These are phyloP conservation scores for Agriopis leucophaearia DNA, from an alignment of 2,888 invertebrate species.

Conservation along the genomic window DNA sequence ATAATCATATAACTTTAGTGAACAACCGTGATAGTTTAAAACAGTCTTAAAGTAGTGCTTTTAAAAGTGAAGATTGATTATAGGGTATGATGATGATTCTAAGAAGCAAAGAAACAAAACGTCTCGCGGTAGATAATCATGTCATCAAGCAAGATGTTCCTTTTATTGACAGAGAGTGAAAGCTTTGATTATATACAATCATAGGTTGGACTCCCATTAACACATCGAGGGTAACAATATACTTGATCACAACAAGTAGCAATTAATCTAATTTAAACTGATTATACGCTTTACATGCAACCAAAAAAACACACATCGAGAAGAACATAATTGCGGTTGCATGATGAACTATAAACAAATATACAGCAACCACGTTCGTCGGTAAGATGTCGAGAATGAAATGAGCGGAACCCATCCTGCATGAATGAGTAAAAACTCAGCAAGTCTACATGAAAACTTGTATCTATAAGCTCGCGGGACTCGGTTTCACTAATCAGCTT, in stretches of 20 bases:
- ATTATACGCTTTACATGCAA: slow-evolving; percentile 52
- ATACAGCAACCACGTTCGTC: slow-evolving; percentile 51
- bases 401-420: slow-evolving; percentile 20
- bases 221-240: slow-evolving; percentile 59
- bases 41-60: too few species aligned
- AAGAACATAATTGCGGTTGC: slow-evolving; percentile 52
- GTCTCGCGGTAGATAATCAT: slow-evolving; percentile 44
- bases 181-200: slow-evolving; percentile 62
- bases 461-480: slow-evolving; percentile 19
- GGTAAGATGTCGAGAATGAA: slow-evolving; percentile 21
- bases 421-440: slow-evolving; percentile 29
- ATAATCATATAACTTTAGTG: too few species aligned
- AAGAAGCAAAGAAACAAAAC: slow-evolving; percentile 12
- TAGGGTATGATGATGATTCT: slow-evolving; percentile 8
- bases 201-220: slow-evolving; percentile 60
- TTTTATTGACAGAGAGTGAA: slow-evolving; percentile 64
- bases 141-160: slow-evolving; percentile 48
- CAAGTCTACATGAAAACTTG: slow-evolving; percentile 24
- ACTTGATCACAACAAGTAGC: slow-evolving; percentile 52
- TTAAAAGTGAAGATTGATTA: neutral
- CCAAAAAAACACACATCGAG: slow-evolving; percentile 50
- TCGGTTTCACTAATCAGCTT: slow-evolving; percentile 30
- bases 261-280: slow-evolving; percentile 63
- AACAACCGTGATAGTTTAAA: too few species aligned
- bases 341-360: slow-evolving; percentile 63